Evolutionary conservation across 1,140 invertebrate species (phyloP).

Genomic region (Drosophila sulfurigaster): DNA sequence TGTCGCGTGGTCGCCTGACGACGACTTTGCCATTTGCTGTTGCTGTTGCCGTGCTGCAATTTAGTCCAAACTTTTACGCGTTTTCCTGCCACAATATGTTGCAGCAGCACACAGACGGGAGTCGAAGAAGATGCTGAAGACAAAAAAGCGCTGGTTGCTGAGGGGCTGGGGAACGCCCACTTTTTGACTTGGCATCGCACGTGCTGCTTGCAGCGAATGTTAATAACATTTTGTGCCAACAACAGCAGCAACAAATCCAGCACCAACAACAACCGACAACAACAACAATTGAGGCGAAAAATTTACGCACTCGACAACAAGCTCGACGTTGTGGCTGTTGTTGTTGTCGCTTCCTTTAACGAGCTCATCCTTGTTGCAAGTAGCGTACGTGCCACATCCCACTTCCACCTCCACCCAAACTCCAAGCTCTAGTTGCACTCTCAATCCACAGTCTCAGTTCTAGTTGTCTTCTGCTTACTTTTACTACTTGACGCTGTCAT

Average conservation of each 20-base stretch:
- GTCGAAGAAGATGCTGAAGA: constrained; percentile 8
- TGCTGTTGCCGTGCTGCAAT: constrained; percentile 35
- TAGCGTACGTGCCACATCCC: constrained; percentile 59
- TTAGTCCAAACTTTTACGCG: constrained; percentile 57
- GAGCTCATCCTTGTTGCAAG: constrained; percentile 80
- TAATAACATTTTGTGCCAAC: constrained; percentile 74
- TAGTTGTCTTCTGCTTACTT: constrained; percentile 67
- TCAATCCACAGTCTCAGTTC: constrained; percentile 15
- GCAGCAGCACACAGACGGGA: not conserved
- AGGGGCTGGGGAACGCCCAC: constrained; percentile 20
- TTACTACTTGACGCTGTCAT: constrained; percentile 83
- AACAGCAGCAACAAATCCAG: constrained; percentile 46
- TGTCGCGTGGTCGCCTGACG: constrained; percentile 41
- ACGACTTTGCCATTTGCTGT: constrained; percentile 43
- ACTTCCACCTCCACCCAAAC: constrained; percentile 12
- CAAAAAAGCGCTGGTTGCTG: constrained; percentile 25
- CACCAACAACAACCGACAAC: constrained; percentile 33
- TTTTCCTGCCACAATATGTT: constrained; percentile 47
- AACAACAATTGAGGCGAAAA: constrained; percentile 32
- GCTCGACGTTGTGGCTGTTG: constrained; percentile 29
- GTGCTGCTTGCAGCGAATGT: constrained; percentile 73
- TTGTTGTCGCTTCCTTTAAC: constrained; percentile 74
- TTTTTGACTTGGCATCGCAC: constrained; percentile 62
- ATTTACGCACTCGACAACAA: constrained; percentile 76
- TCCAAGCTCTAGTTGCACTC: constrained; percentile 15